Evolutionary conservation across 2,797 vertebrate genomes (phyloP).

Genomic region (Chiroxiphia lanceolata): DNA sequence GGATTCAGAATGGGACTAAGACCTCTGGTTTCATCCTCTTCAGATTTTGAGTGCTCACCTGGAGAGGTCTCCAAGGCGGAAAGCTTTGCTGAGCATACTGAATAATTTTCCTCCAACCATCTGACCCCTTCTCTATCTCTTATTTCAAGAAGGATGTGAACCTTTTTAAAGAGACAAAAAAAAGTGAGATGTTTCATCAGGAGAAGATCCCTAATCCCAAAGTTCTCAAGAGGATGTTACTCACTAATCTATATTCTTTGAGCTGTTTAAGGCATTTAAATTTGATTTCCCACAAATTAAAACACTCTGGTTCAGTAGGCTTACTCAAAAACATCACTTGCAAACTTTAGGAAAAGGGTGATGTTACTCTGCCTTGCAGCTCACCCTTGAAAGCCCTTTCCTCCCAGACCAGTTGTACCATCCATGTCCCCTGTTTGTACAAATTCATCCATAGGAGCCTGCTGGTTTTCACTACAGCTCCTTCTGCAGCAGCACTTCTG

Average conservation of each 20-base stretch:
- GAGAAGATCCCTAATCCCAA: background rate
- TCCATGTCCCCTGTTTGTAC: background rate
- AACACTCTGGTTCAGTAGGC: background rate
- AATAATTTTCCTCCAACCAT: background rate
- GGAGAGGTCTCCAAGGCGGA: background rate
- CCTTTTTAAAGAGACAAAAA: background rate
- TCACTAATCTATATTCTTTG: background rate
- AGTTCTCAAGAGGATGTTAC: background rate
- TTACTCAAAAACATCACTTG: background rate
- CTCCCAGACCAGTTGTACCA: background rate
- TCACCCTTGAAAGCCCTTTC: background rate
- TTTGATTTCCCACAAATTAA: background rate
- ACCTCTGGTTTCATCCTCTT: background rate
- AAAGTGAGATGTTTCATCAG: background rate
- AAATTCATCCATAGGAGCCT: rapidly evolving
- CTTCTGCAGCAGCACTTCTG: rapidly evolving
- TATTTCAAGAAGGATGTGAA: background rate
- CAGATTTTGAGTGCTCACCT: background rate
- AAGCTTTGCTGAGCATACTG: background rate
- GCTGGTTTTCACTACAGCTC: background rate
- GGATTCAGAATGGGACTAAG: background rate
- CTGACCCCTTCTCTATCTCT: background rate
- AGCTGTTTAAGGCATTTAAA: background rate
- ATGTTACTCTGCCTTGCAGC: background rate
- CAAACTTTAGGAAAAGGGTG: background rate